A percentile compares a stretch with the other conserved stretches of the same genome.
phyloP scores from a whole-genome alignment of 1,140 invertebrate species.

The Tetramorium parvispinum region DNA sequence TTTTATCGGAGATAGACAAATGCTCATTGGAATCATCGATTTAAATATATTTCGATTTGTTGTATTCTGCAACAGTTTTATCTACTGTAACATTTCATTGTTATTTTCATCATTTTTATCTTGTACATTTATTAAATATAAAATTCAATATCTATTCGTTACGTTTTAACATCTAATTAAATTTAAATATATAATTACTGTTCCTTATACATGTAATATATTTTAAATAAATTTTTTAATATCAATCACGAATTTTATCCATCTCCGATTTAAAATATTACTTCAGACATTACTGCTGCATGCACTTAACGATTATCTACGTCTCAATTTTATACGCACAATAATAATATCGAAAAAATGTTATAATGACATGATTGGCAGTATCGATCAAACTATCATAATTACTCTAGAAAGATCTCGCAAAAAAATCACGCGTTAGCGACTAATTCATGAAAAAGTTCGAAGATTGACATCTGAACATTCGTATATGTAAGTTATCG shows the following conservation, averaged over 20 bases:
- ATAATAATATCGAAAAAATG: conserved; percentile 10
- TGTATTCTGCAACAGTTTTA: not conserved
- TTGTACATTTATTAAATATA: not conserved
- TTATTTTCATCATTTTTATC: not conserved
- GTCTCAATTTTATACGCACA: conserved; percentile 9
- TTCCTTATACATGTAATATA: not conserved
- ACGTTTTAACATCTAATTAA: not conserved
- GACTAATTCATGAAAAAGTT: not conserved
- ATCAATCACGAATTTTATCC: not conserved
- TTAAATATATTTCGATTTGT: not conserved
- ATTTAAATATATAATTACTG: not conserved
- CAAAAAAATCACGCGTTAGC: not conserved
- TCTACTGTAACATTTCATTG: not conserved
- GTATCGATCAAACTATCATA: not conserved
- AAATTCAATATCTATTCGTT: not conserved
- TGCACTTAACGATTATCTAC: conserved; percentile 45
- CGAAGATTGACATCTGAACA: not conserved
- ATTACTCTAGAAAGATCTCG: not conserved
- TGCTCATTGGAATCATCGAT: not conserved
- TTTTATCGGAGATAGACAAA: not conserved
- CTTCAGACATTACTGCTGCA: conserved; percentile 11
- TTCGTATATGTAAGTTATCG: not conserved
- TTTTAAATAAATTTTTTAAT: not conserved
- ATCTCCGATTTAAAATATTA: conserved; percentile 13
- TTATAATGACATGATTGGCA: not conserved